Base-by-base conservation (phyloP, 2,113 vertebrate genomes). In the Nestor notabilis region DNA sequence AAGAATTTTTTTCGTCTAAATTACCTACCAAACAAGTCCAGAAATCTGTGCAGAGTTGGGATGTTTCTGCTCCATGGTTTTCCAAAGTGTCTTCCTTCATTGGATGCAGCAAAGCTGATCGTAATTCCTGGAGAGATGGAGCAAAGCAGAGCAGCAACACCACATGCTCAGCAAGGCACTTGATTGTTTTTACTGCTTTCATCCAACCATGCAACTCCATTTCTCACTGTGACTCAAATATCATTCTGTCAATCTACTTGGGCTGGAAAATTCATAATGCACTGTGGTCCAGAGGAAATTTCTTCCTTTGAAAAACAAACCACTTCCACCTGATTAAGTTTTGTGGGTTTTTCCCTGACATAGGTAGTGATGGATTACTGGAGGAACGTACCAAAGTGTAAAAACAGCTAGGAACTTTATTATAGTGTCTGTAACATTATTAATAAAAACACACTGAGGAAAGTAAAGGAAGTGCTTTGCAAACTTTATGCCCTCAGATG, bases 151-250 rank as follows among this genome's bases (percentile, higher is more conserved):
- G 82, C 5, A 75, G 76, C 83, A 90, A 27, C 55, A 52, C 39
- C 41, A 44, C 72, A 61, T 82, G 33, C 55, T 87, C 76, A 89
- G 72, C 55, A 93, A 92, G 61, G 83, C 72, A 69, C 69, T 82
- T 87, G 92, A 87, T 92, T 92, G 80, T 41, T 93, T 96, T 94
- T 41, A 72, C 56, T 82, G 56, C 52, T 89, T 76, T 87, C 86
- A 84, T 61, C 77, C 94, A 93, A 78, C 83, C 88, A 33, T 90
- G 86, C 61, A 87, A 75, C 60, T 96, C 56, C 80, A 89, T 97
- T 92, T 75, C 90, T 96, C 80, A 43, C 69, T 64, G 43, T 75
- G 86, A 92, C 55, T 95, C 86, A 71, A 91, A 87, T 95, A 91
- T 81, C 85, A 71, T 83, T 93, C 72, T 72, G 83, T 39, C 0